Base-by-base conservation (phyloP, 1,140 invertebrate species). In the Antheraea mylitta region DNA sequence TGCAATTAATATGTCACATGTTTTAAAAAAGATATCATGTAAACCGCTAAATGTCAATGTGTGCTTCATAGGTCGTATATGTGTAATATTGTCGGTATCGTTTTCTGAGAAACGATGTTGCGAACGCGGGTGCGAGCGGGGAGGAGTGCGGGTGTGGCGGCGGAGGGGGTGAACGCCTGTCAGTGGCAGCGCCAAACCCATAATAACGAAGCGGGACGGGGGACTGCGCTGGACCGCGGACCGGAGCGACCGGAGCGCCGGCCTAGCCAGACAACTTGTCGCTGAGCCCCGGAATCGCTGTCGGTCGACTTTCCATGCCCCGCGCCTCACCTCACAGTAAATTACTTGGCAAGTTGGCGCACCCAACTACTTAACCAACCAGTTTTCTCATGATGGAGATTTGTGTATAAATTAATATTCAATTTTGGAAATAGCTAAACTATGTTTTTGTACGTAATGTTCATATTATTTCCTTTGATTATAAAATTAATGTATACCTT, bases 101-200 rank as follows among this genome's bases (percentile, higher is more conserved):
- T 82, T 84, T 89, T 89, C 87, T 82, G 76, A 87, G 88, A 89
- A 89, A 73, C 82, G 75, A 74, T 72, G 71, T 81, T 85, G 87
- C 83, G 76, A 82, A 13, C 86, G 84, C 86, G 74, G 45, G 45
- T 13, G 71, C 48, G 42, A 45, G 71, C 68, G 58, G 74, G 37
- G 68, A 36, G 67, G 76, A 90, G 76, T 68, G 61, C 95, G 72
- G 94, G 93, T 69, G 94, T 94, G 65, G 92, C 91, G 65, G 86
- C 82, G 76, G 79, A 77, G 19, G 60, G 64, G 68, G 75, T 37
- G n/a, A 60, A 42, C 19, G 74, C 92, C 93, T 93, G 30, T 7
- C 60, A 61, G 19, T 61, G 94, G 93, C 90, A 92, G 93, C 94
- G 94, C 95, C 94, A 94, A 94, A 93, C 93, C 93, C 93, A 94